Conservation (phyloP, 2,113 vertebrate species). For the Sardina pilchardus region DNA sequence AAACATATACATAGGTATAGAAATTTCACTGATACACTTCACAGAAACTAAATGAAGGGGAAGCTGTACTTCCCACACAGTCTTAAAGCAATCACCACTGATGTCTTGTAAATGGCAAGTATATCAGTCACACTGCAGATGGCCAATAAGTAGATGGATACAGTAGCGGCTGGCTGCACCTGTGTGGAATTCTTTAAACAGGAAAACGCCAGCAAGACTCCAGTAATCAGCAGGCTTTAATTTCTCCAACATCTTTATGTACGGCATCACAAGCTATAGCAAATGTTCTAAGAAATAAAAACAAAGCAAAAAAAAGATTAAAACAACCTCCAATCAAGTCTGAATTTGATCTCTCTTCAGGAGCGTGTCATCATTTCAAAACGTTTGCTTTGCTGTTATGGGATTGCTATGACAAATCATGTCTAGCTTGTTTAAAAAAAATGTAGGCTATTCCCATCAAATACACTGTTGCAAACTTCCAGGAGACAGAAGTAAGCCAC, state of each 20-base stretch:
- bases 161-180: neutral
- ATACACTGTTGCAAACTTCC: neutral
- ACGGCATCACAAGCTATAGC: neutral
- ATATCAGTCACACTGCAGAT: neutral
- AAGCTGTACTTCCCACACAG: neutral
- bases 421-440: neutral
- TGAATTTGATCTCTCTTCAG: neutral
- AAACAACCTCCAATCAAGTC: neutral
- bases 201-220: neutral
- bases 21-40: neutral
- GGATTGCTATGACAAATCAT: neutral
- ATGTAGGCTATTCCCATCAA: neutral
- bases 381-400: neutral
- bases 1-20: too few relatives aligned
- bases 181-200: neutral
- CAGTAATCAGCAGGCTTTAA: neutral
- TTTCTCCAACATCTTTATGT: too few relatives aligned
- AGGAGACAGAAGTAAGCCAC: neutral
- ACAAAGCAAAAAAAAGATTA: constrained; percentile 5
- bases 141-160: neutral
- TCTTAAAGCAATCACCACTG: neutral
- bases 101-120: neutral
- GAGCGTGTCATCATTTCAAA: neutral
- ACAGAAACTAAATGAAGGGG: neutral
- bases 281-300: constrained; percentile 9